These are phyloP conservation scores for Erinaceus europaeus DNA, from an alignment of 2,113 vertebrate genomes.

Conservation along the genomic window DNA sequence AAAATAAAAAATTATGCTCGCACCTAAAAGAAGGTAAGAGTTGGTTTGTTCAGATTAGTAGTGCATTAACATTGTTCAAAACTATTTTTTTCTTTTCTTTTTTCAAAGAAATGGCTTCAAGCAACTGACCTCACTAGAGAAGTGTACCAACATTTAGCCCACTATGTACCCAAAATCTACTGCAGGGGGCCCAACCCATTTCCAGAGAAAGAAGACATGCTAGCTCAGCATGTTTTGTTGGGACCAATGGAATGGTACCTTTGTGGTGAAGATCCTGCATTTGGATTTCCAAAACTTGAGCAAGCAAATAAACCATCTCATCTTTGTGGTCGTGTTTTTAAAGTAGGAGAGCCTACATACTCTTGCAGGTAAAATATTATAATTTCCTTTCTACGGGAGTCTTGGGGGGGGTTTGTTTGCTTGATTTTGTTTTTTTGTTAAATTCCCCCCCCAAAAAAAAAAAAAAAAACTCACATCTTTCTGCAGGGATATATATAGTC, in stretches of 20 bases:
- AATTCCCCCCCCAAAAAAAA: too few relatives aligned
- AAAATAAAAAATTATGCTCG: too few relatives aligned
- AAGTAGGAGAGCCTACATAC: conserved; percentile 97
- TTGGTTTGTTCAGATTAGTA: conserved; percentile 31
- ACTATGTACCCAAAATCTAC: conserved; percentile 94
- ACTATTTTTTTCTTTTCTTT: conserved; percentile 59
- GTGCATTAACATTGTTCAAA: conserved; percentile 37
- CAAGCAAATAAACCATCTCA: conserved; percentile 92
- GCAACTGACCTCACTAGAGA: conserved; percentile 90
- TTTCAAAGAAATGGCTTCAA: conserved; percentile 91
- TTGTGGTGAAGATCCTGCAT: conserved; percentile 91
- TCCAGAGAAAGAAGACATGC: conserved; percentile 91
- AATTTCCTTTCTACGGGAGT: too few relatives aligned
- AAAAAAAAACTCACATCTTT: too few relatives aligned
- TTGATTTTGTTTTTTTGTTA: too few relatives aligned
- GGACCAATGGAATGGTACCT: conserved; percentile 96
- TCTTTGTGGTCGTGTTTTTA: conserved; percentile 97
- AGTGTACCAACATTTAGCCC: conserved; percentile 91
- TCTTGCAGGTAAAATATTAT: conserved; percentile 92
- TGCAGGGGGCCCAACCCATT: conserved; percentile 91
- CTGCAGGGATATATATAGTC: too few relatives aligned
- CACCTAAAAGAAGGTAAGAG: neutral
- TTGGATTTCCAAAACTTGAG: conserved; percentile 91
- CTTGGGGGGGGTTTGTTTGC: too few relatives aligned
- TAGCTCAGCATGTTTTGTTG: conserved; percentile 90